A percentile compares a stretch with the other conserved stretches of the same genome.
phyloP scores from a whole-genome alignment of 2,888 invertebrate species.

The Eretmocerus hayati region DNA sequence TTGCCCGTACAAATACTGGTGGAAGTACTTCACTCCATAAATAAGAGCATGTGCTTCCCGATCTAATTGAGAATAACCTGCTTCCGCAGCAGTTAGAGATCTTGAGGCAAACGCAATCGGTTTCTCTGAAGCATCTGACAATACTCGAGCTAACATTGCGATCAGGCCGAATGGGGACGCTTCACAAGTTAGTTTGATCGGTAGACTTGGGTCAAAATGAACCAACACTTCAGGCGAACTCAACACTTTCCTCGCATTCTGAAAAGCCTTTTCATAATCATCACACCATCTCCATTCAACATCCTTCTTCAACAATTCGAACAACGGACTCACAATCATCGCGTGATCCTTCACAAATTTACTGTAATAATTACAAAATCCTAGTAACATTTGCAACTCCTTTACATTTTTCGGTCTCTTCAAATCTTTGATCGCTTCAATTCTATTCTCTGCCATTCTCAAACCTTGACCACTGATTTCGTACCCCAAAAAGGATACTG shows the following conservation, averaged over 20 bases:
- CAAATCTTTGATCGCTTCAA: neutral
- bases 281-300: neutral
- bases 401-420: neutral
- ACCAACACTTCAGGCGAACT: neutral
- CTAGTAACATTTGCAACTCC: neutral
- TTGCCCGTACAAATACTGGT: constrained; percentile 18
- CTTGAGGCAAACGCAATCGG: neutral
- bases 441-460: neutral
- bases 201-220: neutral
- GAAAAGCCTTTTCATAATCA: too few species aligned
- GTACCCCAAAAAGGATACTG: neutral
- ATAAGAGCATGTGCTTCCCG: neutral
- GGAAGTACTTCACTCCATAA: neutral
- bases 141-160: neutral
- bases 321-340: neutral
- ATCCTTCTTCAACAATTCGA: neutral
- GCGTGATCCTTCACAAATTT: neutral
- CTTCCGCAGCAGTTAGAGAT: neutral
- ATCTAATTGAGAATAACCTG: neutral
- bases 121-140: neutral
- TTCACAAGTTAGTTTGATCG: neutral
- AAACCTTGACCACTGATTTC: neutral
- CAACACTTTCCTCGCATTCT: neutral
- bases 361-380: neutral
- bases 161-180: neutral